Evolutionary conservation across 2,113 vertebrate genomes (phyloP).

Genomic region (Bombycilla garrulus): DNA sequence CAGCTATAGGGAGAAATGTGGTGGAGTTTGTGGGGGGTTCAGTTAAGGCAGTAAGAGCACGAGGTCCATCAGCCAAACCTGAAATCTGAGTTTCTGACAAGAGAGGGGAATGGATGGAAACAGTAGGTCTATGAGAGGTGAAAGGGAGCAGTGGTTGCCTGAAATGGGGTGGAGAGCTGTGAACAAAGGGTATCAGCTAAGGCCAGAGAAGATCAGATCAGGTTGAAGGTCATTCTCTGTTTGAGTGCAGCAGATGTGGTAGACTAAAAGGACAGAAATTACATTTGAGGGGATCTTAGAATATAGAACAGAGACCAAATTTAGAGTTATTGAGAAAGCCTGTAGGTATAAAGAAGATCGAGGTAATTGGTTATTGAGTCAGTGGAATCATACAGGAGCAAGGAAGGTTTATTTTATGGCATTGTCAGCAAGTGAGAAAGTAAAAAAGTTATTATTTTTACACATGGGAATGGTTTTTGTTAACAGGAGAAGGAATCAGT

Average conservation of each 20-base stretch:
- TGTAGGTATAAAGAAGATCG: not conserved
- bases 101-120: not conserved
- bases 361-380: not conserved
- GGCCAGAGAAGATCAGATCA: not conserved
- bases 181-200: not conserved
- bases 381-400: not conserved
- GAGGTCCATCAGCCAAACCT: not conserved
- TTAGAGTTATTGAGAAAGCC: not conserved
- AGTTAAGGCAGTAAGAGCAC: not conserved
- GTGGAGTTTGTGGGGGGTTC: not conserved
- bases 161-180: not conserved
- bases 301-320: not conserved
- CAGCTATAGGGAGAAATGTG: not conserved
- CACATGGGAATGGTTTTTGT: not conserved
- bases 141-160: not conserved
- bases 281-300: not conserved
- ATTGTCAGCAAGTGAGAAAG: not conserved
- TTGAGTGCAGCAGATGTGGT: not conserved
- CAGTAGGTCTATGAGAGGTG: not conserved
- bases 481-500: not conserved
- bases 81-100: not conserved
- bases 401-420: not conserved
- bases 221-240: not conserved
- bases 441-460: not conserved
- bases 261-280: not conserved